Evolutionary conservation across 1,140 invertebrate genomes (phyloP), one percentile per base, ranked within the genome.

Genomic region (Eubasilissa regina): DNA sequence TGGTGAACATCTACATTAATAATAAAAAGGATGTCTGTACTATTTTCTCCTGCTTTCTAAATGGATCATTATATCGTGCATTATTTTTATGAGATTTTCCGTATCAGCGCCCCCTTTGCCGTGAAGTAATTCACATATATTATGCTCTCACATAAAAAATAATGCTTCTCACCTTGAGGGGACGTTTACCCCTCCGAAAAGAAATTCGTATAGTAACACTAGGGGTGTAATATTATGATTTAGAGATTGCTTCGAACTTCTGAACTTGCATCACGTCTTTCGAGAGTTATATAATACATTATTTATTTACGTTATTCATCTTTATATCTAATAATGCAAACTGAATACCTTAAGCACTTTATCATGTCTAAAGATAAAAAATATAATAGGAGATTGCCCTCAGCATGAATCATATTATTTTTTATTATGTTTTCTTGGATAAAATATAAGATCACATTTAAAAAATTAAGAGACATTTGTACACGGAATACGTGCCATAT

Each of bases 61-160:
- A 76, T 75, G 75, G 68, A 75, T 80, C 75, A 68, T 82, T 80
- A 73, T 72, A 81, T 55, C 66, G 15, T 74, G 81, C 74, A 82
- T 82, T 82, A 80, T 82, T 82, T 79, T 82, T 79, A 82, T 79
- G 68, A 56, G 66, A 74, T 82, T 82, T 77, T 74, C 81, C 72
- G 70, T 70, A 77, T 77, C 81, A 77, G 58, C n/a, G n/a, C n/a
- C 58, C 77, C 77, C 68, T 75, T 68, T 68, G 48, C 56, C 73
- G 53, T 64, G 64, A 81, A 77, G 68, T 79, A 82, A 82, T 80
- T 82, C 81, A 47, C 75, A 80, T 82, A 79, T 79, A 82, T 82
- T 79, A 79, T 77, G 45, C 60, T 79, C 64, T 48, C 74, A 75
- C 81, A 82, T 82, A 82, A 82, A 82, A 82, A 79, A 60, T 77